phyloP scores from a whole-genome alignment of 2,113 vertebrate species.

The Craseonycteris thonglongyai region DNA sequence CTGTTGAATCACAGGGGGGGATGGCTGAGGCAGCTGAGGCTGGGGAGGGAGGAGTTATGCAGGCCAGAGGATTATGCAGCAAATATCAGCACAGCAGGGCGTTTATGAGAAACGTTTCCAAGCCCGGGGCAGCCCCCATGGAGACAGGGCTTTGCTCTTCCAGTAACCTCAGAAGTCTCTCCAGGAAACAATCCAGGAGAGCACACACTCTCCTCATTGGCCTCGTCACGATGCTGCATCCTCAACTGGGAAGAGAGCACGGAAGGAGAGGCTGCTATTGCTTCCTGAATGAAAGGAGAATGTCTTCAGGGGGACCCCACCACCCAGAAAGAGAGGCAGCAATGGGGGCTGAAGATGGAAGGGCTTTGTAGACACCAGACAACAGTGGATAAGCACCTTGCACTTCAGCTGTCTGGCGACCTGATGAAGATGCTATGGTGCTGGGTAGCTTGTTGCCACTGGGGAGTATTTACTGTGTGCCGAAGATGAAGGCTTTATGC shows the following conservation, averaged over 20 bases:
- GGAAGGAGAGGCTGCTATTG: background rate
- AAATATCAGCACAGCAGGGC: background rate
- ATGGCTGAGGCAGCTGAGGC: background rate
- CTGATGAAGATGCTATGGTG: background rate
- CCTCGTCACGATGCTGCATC: background rate
- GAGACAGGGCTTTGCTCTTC: conserved; percentile 24
- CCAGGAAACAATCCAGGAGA: background rate
- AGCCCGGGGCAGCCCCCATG: conserved; percentile 9
- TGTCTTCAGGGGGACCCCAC: background rate
- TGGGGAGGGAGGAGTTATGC: background rate
- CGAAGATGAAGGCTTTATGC: background rate
- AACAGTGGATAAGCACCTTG: background rate
- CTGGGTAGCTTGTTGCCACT: background rate
- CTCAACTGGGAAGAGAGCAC: background rate
- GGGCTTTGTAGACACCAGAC: background rate
- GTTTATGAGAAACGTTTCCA: background rate
- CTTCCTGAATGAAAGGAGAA: background rate
- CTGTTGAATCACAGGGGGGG: background rate
- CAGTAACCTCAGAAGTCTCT: background rate
- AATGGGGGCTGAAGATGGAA: background rate
- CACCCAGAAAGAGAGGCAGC: background rate
- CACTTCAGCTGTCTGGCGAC: background rate
- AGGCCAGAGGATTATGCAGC: background rate
- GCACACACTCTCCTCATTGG: background rate
- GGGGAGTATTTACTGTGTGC: background rate